phyloP scores from a whole-genome alignment of 2,888 invertebrate genomes.

The Malthinus seriepunctatus region DNA sequence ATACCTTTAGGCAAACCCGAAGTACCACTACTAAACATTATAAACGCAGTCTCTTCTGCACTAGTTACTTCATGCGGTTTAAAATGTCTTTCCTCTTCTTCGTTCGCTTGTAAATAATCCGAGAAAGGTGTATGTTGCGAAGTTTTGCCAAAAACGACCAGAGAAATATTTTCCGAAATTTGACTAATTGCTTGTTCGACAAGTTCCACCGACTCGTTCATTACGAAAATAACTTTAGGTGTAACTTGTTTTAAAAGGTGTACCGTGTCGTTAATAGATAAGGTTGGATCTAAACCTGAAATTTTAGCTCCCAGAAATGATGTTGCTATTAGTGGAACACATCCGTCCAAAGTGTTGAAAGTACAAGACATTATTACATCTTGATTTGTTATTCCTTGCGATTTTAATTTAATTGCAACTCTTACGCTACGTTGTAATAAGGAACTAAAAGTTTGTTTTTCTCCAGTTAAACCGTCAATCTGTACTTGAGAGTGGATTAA shows the following conservation, averaged over 20 bases:
- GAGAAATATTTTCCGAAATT: slow-evolving; percentile 33
- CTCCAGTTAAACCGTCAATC: slow-evolving; percentile 51
- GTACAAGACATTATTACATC: slow-evolving; percentile 57
- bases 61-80: slow-evolving; percentile 19
- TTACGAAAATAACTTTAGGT: slow-evolving; percentile 41
- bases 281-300: slow-evolving; percentile 41
- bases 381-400: slow-evolving; percentile 48
- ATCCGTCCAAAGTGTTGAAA: slow-evolving; percentile 53
- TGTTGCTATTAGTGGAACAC: slow-evolving; percentile 56
- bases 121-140: slow-evolving; percentile 29
- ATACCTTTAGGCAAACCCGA: slow-evolving; percentile 39
- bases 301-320: slow-evolving; percentile 52
- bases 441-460: slow-evolving; percentile 49
- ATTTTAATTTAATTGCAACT: slow-evolving; percentile 22
- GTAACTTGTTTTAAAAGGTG: slow-evolving; percentile 36
- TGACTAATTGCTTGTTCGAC: slow-evolving; percentile 33
- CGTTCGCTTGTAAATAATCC: slow-evolving; percentile 36
- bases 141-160: slow-evolving; percentile 43
- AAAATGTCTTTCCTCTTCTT: slow-evolving; percentile 27
- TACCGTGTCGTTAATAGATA: slow-evolving; percentile 34
- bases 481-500: slow-evolving; percentile 20
- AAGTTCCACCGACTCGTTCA: slow-evolving; percentile 24
- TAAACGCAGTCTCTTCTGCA: slow-evolving; percentile 26
- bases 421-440: slow-evolving; percentile 19
- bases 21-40: slow-evolving; percentile 40